Evolutionary conservation across 1,140 invertebrate species (phyloP).

Genomic region (Arion vulgaris): DNA sequence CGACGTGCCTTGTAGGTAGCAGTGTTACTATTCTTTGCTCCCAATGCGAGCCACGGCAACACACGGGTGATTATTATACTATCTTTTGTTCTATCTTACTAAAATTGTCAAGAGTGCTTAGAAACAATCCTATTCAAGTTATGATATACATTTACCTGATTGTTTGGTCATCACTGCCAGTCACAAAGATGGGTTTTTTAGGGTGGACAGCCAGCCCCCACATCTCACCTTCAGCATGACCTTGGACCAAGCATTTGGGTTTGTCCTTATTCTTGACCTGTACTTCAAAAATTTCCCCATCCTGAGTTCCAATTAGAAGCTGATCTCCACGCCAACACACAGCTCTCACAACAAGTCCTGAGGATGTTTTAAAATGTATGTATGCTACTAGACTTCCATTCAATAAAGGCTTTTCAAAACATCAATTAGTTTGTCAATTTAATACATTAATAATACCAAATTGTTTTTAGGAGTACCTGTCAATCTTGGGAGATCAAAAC

Average conservation of each 20-base stretch:
- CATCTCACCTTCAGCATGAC: slow-evolving; percentile 72
- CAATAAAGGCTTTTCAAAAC: too few relatives aligned
- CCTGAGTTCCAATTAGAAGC: slow-evolving; percentile 69
- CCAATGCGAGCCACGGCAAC: too few relatives aligned
- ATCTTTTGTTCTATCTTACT: too few relatives aligned
- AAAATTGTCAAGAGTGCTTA: too few relatives aligned
- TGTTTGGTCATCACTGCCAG: slow-evolving; percentile 73
- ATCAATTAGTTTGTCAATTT: too few relatives aligned
- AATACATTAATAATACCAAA: not conserved
- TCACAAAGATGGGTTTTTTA: slow-evolving; percentile 71
- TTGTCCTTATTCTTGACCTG: slow-evolving; percentile 59
- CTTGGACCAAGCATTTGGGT: slow-evolving; percentile 66
- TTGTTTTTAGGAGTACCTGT: too few relatives aligned
- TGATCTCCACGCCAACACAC: slow-evolving; percentile 68
- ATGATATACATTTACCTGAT: slow-evolving; percentile 63
- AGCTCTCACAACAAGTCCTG: slow-evolving; percentile 67
- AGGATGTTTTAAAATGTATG: slow-evolving; percentile 2
- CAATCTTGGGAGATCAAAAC: too few relatives aligned
- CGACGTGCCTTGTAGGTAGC: too few relatives aligned
- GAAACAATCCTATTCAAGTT: too few relatives aligned
- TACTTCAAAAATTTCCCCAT: slow-evolving; percentile 71
- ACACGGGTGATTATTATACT: too few relatives aligned
- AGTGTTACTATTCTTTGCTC: too few relatives aligned
- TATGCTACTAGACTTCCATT: too few relatives aligned
- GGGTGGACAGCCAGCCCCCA: slow-evolving; percentile 72